These are phyloP conservation scores for Ectemnius cavifrons DNA, from an alignment of 2,888 invertebrate species.

Conservation along the genomic window DNA sequence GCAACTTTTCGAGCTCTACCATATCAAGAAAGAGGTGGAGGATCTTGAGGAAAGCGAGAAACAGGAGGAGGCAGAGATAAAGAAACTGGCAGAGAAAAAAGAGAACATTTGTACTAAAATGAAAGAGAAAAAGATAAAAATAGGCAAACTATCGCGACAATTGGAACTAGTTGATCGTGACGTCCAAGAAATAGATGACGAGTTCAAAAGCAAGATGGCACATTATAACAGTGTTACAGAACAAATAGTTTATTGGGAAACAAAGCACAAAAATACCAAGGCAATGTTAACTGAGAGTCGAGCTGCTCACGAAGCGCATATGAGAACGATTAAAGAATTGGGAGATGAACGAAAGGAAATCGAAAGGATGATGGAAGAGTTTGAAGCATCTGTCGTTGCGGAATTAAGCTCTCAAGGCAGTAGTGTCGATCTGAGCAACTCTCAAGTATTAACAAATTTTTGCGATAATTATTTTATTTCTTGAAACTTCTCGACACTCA, in stretches of 20 bases:
- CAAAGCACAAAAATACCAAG: conserved; percentile 90
- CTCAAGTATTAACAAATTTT: conserved; percentile 82
- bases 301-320: conserved; percentile 91
- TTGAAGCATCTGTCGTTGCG: conserved; percentile 80
- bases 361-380: conserved; percentile 84
- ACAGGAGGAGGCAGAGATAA: not conserved
- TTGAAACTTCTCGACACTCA: conserved; percentile 1
- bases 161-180: conserved; percentile 19
- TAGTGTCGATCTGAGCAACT: conserved; percentile 93
- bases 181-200: conserved; percentile 14
- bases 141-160: not conserved
- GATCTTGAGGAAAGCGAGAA: conserved; percentile 79
- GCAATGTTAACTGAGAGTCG: conserved; percentile 91
- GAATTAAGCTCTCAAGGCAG: conserved; percentile 84
- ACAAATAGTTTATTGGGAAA: conserved; percentile 93
- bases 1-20: conserved; percentile 91
- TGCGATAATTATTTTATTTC: conserved; percentile 1
- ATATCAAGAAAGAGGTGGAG: conserved; percentile 93
- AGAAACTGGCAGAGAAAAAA: conserved; percentile 6
- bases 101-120: not conserved
- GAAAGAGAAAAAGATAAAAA: not conserved
- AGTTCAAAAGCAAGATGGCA: conserved; percentile 82
- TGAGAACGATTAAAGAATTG: conserved; percentile 88
- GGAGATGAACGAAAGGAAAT: conserved; percentile 88
- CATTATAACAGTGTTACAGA: conserved; percentile 95